A percentile compares a stretch with the other conserved stretches of the same genome.
Conservation (phyloP, 2,113 vertebrate species). For the Pelobates fuscus region DNA sequence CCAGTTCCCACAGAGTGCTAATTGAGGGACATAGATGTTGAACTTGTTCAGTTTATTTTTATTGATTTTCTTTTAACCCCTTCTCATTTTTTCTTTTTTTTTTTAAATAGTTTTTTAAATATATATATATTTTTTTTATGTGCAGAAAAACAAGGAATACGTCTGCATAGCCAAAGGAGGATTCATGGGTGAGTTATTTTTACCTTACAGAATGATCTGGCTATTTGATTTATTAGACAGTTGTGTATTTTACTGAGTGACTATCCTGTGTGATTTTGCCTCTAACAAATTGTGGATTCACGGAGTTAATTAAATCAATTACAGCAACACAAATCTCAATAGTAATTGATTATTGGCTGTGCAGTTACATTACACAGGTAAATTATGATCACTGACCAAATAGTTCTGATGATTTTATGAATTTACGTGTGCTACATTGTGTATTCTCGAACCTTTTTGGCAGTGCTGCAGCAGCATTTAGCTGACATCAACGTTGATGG, state of each 20-base stretch:
- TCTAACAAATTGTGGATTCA: too few species aligned
- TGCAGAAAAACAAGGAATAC: constrained; percentile 99
- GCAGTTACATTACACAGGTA: too few species aligned
- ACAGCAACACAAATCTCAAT: too few species aligned
- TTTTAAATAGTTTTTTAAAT: too few species aligned
- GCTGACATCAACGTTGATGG: constrained; percentile 98
- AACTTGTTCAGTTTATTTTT: background rate
- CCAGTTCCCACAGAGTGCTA: too few species aligned
- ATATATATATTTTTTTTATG: too few species aligned
- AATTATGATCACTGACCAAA: too few species aligned
- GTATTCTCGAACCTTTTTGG: constrained; percentile 24
- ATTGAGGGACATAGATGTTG: too few species aligned
- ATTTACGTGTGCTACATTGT: background rate
- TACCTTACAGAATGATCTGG: background rate
- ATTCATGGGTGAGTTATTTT: constrained; percentile 90
- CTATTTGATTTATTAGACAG: background rate
- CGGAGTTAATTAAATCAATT: too few species aligned
- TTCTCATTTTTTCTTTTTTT: constrained; percentile 51
- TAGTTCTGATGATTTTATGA: too few species aligned
- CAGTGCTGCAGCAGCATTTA: constrained; percentile 93
- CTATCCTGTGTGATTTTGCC: background rate
- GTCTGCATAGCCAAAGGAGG: constrained; percentile 97
- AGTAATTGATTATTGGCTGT: too few species aligned
- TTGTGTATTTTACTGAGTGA: background rate
- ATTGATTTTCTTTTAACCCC: constrained; percentile 47